Percentiles rank a stretch among this genome's conserved stretches.
Evolutionary conservation across 2,113 vertebrate genomes (phyloP).

Genomic region (Sebastes schlegelii): DNA sequence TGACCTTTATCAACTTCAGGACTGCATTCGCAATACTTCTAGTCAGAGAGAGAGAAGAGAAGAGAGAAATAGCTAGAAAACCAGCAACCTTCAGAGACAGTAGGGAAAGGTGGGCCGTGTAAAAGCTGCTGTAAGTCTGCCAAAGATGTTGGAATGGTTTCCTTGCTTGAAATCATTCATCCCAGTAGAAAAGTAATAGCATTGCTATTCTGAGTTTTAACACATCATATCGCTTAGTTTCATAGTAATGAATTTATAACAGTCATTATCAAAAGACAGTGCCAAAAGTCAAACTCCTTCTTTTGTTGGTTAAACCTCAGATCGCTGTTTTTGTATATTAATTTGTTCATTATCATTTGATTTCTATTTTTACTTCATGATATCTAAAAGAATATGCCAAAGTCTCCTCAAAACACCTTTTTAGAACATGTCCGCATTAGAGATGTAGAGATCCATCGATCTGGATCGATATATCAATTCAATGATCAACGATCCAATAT

Average conservation of each 20-base stretch:
- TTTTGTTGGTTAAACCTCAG: not conserved
- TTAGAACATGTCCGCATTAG: not conserved
- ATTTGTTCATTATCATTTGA: conserved; percentile 21
- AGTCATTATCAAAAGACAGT: conserved; percentile 5
- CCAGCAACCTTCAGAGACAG: conserved; percentile 25
- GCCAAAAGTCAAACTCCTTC: not conserved
- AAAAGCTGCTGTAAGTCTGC: conserved; percentile 29
- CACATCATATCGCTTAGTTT: not conserved
- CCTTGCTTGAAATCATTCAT: conserved; percentile 18
- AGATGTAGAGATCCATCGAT: too few relatives aligned
- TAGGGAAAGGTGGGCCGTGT: conserved; percentile 21
- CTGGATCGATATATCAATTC: too few relatives aligned
- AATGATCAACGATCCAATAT: too few relatives aligned
- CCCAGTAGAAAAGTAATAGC: conserved; percentile 11
- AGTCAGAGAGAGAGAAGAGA: conserved; percentile 33
- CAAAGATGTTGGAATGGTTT: conserved; percentile 27
- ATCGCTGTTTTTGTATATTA: not conserved
- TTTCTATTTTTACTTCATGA: not conserved
- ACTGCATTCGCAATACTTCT: conserved; percentile 51
- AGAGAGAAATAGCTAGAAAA: not conserved
- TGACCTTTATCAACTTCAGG: conserved; percentile 70
- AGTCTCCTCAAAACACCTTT: conserved; percentile 16
- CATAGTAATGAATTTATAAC: conserved; percentile 5
- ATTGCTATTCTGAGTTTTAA: conserved; percentile 40
- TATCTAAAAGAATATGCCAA: conserved; percentile 13